Conservation (phyloP, 1,140 invertebrate species). For the Listronotus oregonensis region DNA sequence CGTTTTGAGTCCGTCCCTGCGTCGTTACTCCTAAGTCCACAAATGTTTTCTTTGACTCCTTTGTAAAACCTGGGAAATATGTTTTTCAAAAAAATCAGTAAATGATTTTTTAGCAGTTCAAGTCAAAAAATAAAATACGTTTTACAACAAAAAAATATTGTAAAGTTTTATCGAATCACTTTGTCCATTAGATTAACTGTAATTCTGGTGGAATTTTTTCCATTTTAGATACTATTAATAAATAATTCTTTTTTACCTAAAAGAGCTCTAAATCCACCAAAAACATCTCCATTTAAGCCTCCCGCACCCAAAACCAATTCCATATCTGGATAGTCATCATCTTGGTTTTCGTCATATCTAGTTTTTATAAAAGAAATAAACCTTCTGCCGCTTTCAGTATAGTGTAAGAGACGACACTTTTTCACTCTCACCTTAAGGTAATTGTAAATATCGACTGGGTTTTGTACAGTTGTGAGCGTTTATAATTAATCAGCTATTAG, state of each 20-base stretch:
- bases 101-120: too few relatives aligned
- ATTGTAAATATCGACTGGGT: conserved; percentile 71
- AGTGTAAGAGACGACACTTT: conserved; percentile 68
- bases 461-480: conserved; percentile 78
- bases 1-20: too few relatives aligned
- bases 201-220: too few relatives aligned
- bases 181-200: too few relatives aligned
- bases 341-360: conserved; percentile 48
- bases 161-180: too few relatives aligned
- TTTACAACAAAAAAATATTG: too few relatives aligned
- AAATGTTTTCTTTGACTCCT: too few relatives aligned
- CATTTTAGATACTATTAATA: too few relatives aligned
- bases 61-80: too few relatives aligned
- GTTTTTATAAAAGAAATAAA: conserved; percentile 72
- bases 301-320: conserved; percentile 78
- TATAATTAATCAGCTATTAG: not conserved
- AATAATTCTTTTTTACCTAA: conserved; percentile 67
- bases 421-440: conserved; percentile 74
- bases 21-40: too few relatives aligned
- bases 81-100: too few relatives aligned
- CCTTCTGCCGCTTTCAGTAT: conserved; percentile 83
- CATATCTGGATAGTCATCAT: conserved; percentile 69
- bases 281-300: conserved; percentile 71
- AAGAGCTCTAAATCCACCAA: conserved; percentile 68
- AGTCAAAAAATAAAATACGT: too few relatives aligned